Percentiles rank a stretch among this genome's conserved stretches.
Evolutionary conservation across 2,888 invertebrate genomes (phyloP).

Genomic region (Dendrolimus pini): DNA sequence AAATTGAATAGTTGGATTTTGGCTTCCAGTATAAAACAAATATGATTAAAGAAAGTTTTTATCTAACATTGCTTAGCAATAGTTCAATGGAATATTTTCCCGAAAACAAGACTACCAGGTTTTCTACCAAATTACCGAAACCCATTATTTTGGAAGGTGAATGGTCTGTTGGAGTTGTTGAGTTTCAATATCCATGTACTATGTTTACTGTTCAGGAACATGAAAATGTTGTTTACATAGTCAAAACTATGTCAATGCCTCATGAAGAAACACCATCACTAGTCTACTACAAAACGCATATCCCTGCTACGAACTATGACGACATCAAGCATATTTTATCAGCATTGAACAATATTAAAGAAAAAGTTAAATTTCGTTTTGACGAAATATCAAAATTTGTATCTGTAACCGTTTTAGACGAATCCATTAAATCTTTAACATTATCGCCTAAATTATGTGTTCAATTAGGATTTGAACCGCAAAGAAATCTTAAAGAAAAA

Average conservation of each 20-base stretch:
- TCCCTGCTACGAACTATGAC: slow-evolving; percentile 18
- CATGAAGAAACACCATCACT: slow-evolving; percentile 7
- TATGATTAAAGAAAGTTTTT: slow-evolving; percentile 20
- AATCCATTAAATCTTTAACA: slow-evolving; percentile 3
- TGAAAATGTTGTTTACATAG: slow-evolving; percentile 11
- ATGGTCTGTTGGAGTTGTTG: slow-evolving; percentile 15
- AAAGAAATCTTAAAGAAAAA: slow-evolving; percentile 10
- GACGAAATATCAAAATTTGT: no score
- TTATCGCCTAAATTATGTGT: slow-evolving; percentile 11
- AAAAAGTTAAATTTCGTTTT: slow-evolving; percentile 12
- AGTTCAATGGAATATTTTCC: slow-evolving; percentile 19
- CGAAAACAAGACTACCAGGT: slow-evolving; percentile 15
- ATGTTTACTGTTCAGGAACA: slow-evolving; percentile 19
- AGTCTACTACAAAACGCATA: slow-evolving; percentile 15
- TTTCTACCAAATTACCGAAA: slow-evolving; percentile 17
- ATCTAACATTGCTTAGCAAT: no score
- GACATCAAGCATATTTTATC: slow-evolving; percentile 10
- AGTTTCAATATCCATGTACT: slow-evolving; percentile 14
- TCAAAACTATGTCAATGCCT: slow-evolving; percentile 9
- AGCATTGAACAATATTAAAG: slow-evolving; percentile 14
- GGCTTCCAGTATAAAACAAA: slow-evolving; percentile 10
- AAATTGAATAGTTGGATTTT: slow-evolving; percentile 23
- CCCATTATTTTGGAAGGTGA: slow-evolving; percentile 14
- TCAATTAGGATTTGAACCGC: slow-evolving; percentile 20
- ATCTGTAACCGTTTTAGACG: no score